Evolutionary conservation across 2,113 vertebrate species (phyloP).

Genomic region (Copsychus sechellarum): DNA sequence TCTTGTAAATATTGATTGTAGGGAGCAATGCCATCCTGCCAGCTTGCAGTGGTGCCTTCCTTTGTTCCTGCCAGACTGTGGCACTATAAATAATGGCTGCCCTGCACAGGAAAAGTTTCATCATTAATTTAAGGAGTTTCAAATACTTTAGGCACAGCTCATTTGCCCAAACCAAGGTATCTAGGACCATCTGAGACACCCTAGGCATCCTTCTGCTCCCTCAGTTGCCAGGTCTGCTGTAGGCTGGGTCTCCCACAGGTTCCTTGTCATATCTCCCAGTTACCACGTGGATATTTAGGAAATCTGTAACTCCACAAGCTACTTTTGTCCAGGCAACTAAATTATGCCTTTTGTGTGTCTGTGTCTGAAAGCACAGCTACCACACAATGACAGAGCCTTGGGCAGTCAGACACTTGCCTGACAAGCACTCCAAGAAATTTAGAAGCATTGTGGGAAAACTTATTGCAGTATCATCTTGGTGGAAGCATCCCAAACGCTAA

Average conservation of each 20-base stretch:
- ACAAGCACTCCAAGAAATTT: neutral
- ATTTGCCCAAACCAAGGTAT: neutral
- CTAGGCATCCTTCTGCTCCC: neutral
- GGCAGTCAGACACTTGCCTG: neutral
- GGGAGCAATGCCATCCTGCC: neutral
- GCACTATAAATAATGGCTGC: neutral
- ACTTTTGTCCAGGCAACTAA: neutral
- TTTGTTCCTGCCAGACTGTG: conserved; percentile 10
- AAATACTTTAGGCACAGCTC: neutral
- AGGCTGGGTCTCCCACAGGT: neutral
- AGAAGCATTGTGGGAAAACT: fast-evolving
- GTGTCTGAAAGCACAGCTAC: neutral
- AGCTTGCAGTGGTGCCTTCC: neutral
- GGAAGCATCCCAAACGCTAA: neutral
- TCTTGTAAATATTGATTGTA: conserved; percentile 50
- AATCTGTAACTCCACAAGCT: neutral
- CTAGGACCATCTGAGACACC: neutral
- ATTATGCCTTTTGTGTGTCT: neutral
- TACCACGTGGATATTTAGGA: neutral
- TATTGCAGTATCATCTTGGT: neutral
- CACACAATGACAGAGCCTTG: neutral
- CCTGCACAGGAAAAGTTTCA: neutral
- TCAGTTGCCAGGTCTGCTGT: neutral
- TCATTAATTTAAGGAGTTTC: neutral
- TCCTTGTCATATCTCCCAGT: neutral